phyloP scores from a whole-genome alignment of 2,797 vertebrate species.

The Sebastes trivittatus region DNA sequence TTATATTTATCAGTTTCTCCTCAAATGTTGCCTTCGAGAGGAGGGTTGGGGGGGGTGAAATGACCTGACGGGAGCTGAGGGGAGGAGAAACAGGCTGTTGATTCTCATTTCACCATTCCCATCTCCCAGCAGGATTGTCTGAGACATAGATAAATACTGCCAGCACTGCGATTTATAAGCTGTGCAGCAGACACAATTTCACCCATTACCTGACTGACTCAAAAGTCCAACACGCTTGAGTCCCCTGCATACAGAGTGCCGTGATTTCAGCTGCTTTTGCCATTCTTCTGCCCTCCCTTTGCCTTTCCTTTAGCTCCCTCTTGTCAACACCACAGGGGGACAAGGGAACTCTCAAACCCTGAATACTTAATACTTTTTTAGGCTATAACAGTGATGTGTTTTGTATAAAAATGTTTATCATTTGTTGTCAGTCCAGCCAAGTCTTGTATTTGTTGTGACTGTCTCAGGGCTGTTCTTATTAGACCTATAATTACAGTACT shows the following conservation, averaged over 20 bases:
- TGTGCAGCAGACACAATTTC: conserved; percentile 73
- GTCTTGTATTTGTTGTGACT: background rate
- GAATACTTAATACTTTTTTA: background rate
- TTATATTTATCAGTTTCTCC: conserved; percentile 76
- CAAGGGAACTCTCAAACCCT: conserved; percentile 10
- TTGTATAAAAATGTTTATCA: background rate
- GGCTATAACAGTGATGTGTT: background rate
- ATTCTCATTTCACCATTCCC: conserved; percentile 75
- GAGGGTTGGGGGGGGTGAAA: conserved; percentile 54
- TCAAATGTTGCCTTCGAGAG: conserved; percentile 58
- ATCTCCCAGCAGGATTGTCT: conserved; percentile 77
- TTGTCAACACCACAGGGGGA: conserved; percentile 22
- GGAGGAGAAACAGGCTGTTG: conserved; percentile 74
- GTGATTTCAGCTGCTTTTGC: conserved; percentile 42
- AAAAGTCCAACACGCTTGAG: conserved; percentile 62
- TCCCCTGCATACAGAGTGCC: conserved; percentile 69
- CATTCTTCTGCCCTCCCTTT: conserved; percentile 21
- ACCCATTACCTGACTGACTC: conserved; percentile 74
- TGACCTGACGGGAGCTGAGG: conserved; percentile 69
- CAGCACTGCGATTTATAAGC: conserved; percentile 77
- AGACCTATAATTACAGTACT: conserved; percentile 3
- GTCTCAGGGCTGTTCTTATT: background rate
- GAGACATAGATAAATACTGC: conserved; percentile 81
- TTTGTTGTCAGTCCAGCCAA: background rate
- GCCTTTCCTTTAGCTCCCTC: conserved; percentile 13